A percentile compares a stretch with the other conserved stretches of the same genome.
These are phyloP conservation scores for Camelus dromedarius DNA, from an alignment of 2,113 vertebrate species.

Conservation along the genomic window DNA sequence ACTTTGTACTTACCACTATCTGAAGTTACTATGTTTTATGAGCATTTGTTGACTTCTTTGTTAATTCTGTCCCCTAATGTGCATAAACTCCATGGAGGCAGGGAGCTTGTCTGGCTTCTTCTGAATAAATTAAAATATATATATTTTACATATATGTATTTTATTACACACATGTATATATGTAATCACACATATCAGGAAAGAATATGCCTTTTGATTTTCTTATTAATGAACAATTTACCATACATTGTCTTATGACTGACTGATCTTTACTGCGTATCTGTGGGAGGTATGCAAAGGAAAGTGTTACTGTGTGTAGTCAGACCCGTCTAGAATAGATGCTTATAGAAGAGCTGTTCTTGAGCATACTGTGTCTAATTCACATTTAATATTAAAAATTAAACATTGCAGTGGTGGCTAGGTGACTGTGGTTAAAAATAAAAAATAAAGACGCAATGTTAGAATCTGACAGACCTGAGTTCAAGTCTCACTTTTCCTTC, in stretches of 20 bases:
- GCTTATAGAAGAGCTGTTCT: neutral
- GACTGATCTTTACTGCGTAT: neutral
- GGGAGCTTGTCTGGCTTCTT: neutral
- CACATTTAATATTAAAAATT: neutral
- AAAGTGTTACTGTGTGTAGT: neutral
- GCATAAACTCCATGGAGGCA: neutral
- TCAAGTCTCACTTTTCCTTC: neutral
- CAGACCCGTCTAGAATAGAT: neutral
- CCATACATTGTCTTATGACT: neutral
- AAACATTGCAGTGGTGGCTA: neutral
- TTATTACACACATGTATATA: neutral
- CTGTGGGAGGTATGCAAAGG: neutral
- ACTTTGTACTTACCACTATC: neutral
- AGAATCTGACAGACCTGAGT: neutral
- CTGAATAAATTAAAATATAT: neutral
- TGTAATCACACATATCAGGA: neutral
- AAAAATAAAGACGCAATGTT: neutral
- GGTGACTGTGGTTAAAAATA: neutral
- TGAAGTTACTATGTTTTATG: neutral
- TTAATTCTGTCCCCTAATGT: neutral
- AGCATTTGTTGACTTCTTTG: neutral
- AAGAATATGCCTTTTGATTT: neutral
- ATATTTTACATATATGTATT: neutral
- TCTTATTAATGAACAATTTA: conserved; percentile 13
- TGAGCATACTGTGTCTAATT: neutral